Evolutionary conservation across 2,888 invertebrate species (phyloP).

Genomic region (Rutpela maculata): DNA sequence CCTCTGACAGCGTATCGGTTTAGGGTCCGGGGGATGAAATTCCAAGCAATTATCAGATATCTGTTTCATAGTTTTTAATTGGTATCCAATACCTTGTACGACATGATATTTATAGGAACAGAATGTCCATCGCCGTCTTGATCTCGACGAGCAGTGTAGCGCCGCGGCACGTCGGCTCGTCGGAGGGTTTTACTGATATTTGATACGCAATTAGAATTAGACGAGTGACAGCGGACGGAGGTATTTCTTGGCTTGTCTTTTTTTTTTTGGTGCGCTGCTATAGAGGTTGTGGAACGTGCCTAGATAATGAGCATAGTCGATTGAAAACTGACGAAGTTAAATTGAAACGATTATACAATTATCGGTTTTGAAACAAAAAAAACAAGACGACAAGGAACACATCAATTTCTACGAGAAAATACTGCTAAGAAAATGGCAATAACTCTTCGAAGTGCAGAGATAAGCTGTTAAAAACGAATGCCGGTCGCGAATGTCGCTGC

Average conservation of each 20-base stretch:
- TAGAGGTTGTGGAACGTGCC: background rate
- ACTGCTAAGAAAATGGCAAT: too few species aligned
- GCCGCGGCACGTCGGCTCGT: constrained; percentile 34
- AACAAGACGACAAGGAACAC: too few species aligned
- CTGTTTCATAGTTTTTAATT: constrained; percentile 66
- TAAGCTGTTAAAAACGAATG: too few species aligned
- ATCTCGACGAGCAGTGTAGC: constrained; percentile 21
- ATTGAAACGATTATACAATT: too few species aligned
- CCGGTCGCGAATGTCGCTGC: too few species aligned
- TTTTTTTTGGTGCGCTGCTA: background rate
- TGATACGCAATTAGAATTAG: constrained; percentile 53
- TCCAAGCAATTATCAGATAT: constrained; percentile 60
- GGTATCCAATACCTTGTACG: constrained; percentile 65
- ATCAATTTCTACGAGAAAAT: too few species aligned
- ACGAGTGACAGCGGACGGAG: constrained; percentile 46
- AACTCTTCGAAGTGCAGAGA: too few species aligned
- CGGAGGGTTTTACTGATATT: constrained; percentile 45
- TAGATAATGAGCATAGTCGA: background rate
- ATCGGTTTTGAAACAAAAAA: too few species aligned
- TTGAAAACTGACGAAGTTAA: too few species aligned
- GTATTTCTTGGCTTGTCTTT: background rate
- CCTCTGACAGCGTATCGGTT: constrained; percentile 17
- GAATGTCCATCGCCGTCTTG: constrained; percentile 46
- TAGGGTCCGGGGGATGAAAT: constrained; percentile 30
- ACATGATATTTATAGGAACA: constrained; percentile 64